Evolutionary conservation across 2,797 vertebrate species (phyloP), one percentile per base, ranked within the genome.

Genomic region (Sebastes hubbsi): DNA sequence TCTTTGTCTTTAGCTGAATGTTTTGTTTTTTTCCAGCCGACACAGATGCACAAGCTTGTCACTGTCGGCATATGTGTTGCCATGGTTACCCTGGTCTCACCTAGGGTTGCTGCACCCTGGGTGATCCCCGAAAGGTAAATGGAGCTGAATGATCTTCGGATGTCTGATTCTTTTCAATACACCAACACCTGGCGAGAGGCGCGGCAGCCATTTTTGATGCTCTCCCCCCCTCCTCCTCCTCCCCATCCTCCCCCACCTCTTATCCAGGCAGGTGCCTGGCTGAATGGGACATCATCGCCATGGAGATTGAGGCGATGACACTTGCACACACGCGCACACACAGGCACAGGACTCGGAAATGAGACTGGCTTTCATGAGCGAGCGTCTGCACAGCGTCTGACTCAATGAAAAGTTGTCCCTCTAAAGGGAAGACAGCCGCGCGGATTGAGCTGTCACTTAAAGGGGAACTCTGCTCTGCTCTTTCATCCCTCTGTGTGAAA

Each of bases 111-210:
- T 75, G 84, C 88, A 72, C 87, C 82, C 79, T 46, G 55, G 85
- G 85, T 89, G 89, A 90, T 88, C 87, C 87, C 79, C 74, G 27
- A 87, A 91, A 89, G 89, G 82, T 92, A 93, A 94, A 94, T 94
- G 83, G 91, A 89, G 92, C 91, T 89, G 90, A 94, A 94, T 92
- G 80, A 92, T 90, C 82, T 84, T 80, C 63, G 9, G 75, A 81
- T 82, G 82, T 89, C 70, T 79, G 71, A 84, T 87, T 89, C 86
- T 81, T 90, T 88, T 88, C 87, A 87, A 71, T 77, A 36, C 60
- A 22, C 29, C 72, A 61, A 88, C 91, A 93, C 92, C 92, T 92
- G 87, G 85, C 2, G 62, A 81, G 78, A 38, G 85, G 61, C 9
- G 25, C 5, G 54, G 27, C 22, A 32, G 82, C 78, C 85, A 79